Conservation (phyloP, 2,888 invertebrate genomes). For the Aricia artaxerxes region DNA sequence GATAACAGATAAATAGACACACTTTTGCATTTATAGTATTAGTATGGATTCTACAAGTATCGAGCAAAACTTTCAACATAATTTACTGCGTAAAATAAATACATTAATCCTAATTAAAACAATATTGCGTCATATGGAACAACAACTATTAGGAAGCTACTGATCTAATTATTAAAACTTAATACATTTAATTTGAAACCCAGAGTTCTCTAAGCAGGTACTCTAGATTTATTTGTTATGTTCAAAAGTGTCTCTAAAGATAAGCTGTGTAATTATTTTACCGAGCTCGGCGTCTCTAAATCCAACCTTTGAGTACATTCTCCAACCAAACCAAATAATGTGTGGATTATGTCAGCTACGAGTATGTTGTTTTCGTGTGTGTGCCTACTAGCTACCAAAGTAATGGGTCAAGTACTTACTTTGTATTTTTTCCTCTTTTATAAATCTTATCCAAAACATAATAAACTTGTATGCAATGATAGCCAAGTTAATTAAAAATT, state of each 20-base stretch:
- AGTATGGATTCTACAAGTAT: too few relatives aligned
- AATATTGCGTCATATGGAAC: not conserved
- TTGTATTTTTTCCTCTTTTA: too few relatives aligned
- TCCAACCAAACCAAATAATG: constrained; percentile 24
- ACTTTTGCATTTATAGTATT: too few relatives aligned
- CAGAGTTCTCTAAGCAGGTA: not conserved
- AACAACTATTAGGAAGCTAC: not conserved
- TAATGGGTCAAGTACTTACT: not conserved
- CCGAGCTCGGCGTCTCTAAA: constrained; percentile 18
- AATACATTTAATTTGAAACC: constrained; percentile 6
- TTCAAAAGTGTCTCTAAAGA: constrained; percentile 10
- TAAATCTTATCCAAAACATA: too few relatives aligned
- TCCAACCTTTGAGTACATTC: constrained; percentile 22
- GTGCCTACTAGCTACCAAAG: not conserved
- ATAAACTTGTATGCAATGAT: too few relatives aligned
- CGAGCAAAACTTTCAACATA: not conserved
- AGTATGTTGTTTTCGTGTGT: not conserved
- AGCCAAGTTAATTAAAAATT: too few relatives aligned
- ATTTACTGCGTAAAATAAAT: not conserved
- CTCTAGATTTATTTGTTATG: constrained; percentile 22
- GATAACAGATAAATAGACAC: too few relatives aligned
- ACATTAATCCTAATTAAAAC: not conserved
- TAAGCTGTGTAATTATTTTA: constrained; percentile 28
- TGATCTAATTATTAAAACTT: not conserved
- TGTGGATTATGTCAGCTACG: constrained; percentile 8